Evolutionary conservation across 2,797 vertebrate species (phyloP), one percentile per base, ranked within the genome.

Genomic region (Centroberyx gerrardi): DNA sequence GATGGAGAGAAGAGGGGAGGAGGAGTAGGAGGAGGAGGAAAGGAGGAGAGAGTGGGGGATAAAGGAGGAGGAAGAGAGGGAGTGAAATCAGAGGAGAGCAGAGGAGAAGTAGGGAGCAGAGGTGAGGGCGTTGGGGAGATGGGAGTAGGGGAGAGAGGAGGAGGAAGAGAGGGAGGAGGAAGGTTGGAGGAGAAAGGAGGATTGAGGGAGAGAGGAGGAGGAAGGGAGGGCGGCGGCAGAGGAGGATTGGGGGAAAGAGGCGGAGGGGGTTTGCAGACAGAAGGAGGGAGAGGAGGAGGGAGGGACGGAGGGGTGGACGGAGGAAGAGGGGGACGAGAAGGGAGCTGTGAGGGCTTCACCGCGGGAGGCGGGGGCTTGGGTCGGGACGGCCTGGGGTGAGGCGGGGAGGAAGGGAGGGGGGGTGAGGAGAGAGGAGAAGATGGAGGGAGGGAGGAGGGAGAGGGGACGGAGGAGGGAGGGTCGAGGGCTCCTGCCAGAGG

Each of bases 341-440:
- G 89, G 27, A 81, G 75, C 48, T 56, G 90, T 51, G 83, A 61
- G 74, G 92, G 29, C 79, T 78, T 92, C 0, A 56, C 1, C 2
- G 27, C 0, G 3, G 72, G 74, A 29, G 79, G 71, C 1, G 85
- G 85, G 0, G 86, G 78, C 46, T 75, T 89, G 70, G 92, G 90
- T 18, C 91, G 87, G 29, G 80, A 67, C 8, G 91, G 92, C 22
- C 87, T 74, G 29, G 73, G 29, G 0, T 87, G 85, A 15, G 72
- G 83, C 2, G 67, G 52, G 33, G 77, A 71, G 17, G 74, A 62
- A 15, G 77, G 60, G 5, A 66, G 46, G 44, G 61, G 72, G 18
- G 82, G 74, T 0, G 80, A 67, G 33, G 82, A 22, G 8, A 62
- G 40, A 1, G 71, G 40, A 46, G 66, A 15, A 4, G 84, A 48